A percentile compares a stretch with the other conserved stretches of the same genome.
Conservation (phyloP, 2,113 vertebrate species). For the Girardinichthys multiradiatus region DNA sequence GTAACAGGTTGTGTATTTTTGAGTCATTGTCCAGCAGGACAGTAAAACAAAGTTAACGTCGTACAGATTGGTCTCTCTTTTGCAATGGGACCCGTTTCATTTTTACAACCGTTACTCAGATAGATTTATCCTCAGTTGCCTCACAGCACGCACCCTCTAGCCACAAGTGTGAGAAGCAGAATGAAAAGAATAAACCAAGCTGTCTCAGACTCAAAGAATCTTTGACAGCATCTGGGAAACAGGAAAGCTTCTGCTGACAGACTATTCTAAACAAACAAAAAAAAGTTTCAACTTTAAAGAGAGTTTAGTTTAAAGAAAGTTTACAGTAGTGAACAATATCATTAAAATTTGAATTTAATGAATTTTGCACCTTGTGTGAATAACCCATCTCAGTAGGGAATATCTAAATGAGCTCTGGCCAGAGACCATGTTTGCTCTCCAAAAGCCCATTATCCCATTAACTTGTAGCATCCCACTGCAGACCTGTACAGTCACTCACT, state of each 20-base stretch:
- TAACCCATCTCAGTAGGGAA: slow-evolving; percentile 4
- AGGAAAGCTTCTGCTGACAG: background rate
- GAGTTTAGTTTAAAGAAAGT: background rate
- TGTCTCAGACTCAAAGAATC: background rate
- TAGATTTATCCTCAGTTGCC: slow-evolving; percentile 14
- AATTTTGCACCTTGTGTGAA: background rate
- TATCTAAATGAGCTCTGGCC: slow-evolving; percentile 24
- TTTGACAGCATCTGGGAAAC: slow-evolving; percentile 4
- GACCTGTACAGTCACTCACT: slow-evolving; percentile 41
- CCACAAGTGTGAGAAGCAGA: slow-evolving; percentile 19
- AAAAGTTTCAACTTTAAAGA: background rate
- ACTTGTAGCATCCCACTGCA: slow-evolving; percentile 54
- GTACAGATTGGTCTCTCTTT: background rate
- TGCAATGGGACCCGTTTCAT: background rate
- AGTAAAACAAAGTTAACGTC: background rate
- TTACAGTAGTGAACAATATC: background rate
- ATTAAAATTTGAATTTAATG: background rate
- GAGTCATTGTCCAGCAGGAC: no score
- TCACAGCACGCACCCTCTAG: slow-evolving; percentile 5
- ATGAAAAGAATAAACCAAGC: slow-evolving; percentile 18
- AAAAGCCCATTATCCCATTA: slow-evolving; percentile 69
- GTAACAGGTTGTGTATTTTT: background rate
- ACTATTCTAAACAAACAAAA: background rate
- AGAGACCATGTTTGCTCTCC: slow-evolving; percentile 28
- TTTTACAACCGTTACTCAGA: background rate